A percentile compares a stretch with the other conserved stretches of the same genome.
Evolutionary conservation across 2,797 vertebrate species (phyloP).

Genomic region (Sciurus vulgaris): DNA sequence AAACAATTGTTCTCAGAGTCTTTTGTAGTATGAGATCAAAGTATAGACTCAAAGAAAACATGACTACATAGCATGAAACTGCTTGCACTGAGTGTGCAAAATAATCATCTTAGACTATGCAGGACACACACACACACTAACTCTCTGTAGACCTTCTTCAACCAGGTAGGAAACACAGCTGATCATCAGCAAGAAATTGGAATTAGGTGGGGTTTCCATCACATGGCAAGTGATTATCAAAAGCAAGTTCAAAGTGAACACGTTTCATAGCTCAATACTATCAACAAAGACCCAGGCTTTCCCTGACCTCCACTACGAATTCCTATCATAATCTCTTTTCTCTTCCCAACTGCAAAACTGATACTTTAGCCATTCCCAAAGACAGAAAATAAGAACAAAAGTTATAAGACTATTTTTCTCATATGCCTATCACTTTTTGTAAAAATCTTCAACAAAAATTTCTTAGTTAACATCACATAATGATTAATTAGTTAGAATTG

Average conservation of each 20-base stretch:
- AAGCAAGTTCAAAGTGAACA: background rate
- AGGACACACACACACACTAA: background rate
- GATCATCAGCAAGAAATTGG: background rate
- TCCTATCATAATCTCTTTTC: background rate
- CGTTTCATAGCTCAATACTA: background rate
- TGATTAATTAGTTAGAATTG: slow-evolving; percentile 7
- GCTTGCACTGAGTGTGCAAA: background rate
- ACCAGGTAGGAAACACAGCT: background rate
- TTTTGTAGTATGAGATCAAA: background rate
- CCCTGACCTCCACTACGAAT: background rate
- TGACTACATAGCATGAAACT: background rate
- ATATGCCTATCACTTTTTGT: background rate
- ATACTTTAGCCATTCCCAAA: background rate
- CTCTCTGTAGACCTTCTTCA: background rate
- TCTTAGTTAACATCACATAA: background rate
- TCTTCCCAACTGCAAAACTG: background rate
- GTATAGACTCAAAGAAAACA: background rate
- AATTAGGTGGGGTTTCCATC: background rate
- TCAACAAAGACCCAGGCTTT: background rate
- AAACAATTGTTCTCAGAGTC: slow-evolving; percentile 37
- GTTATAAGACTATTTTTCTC: background rate
- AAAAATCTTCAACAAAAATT: background rate
- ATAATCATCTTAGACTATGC: background rate
- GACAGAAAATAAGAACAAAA: background rate
- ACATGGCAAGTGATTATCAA: background rate